phyloP scores from a whole-genome alignment of 2,888 invertebrate species.

The Rhodophaea formosa region DNA sequence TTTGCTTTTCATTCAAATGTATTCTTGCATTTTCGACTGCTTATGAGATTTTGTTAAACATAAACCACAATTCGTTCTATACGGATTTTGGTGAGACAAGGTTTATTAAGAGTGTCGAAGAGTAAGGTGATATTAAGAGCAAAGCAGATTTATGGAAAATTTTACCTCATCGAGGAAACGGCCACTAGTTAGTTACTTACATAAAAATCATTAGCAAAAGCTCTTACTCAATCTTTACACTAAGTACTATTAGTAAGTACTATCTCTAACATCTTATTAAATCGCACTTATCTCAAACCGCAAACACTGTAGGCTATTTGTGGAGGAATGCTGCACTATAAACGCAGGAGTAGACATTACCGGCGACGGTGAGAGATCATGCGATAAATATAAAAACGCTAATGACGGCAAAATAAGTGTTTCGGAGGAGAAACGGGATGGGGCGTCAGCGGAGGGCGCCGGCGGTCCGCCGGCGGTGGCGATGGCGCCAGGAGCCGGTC shows the following conservation, averaged over 20 bases:
- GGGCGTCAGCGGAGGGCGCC: constrained; percentile 38
- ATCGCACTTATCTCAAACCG: constrained; percentile 2
- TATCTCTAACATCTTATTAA: constrained; percentile 4
- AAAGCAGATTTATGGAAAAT: no score
- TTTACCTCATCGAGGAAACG: background rate
- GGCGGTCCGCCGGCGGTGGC: no score
- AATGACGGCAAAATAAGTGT: constrained; percentile 39
- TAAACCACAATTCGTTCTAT: no score
- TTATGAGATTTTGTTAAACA: no score
- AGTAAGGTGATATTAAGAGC: no score
- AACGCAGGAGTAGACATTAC: constrained; percentile 5
- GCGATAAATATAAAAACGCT: constrained; percentile 13
- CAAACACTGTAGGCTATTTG: constrained; percentile 8
- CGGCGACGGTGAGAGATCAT: constrained; percentile 1
- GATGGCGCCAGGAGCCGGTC: constrained; percentile 30
- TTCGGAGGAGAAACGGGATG: constrained; percentile 40
- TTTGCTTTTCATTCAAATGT: background rate
- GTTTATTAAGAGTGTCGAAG: no score
- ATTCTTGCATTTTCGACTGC: background rate
- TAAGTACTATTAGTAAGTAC: background rate
- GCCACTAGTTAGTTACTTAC: background rate
- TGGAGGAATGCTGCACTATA: constrained; percentile 16
- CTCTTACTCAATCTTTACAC: background rate
- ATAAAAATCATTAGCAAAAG: background rate
- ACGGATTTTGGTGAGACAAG: no score